Evolutionary conservation across 1,140 invertebrate genomes (phyloP).

Genomic region (Colletes latitarsis): DNA sequence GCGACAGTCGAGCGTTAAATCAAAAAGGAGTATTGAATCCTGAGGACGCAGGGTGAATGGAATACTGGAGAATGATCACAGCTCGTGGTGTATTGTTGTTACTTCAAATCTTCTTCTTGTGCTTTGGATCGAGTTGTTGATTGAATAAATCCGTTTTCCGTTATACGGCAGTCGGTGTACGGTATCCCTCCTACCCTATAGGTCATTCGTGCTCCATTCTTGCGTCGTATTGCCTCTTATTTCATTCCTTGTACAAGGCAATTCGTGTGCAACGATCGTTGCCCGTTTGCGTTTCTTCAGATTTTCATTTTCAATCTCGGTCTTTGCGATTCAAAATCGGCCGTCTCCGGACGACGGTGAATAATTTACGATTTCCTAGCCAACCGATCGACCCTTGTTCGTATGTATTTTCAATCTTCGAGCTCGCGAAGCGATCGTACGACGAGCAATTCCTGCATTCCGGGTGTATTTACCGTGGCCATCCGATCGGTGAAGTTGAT

Average conservation of each 20-base stretch:
- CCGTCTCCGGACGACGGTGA: conserved; percentile 9
- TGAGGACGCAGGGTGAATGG: neutral
- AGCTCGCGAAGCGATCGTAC: conserved; percentile 11
- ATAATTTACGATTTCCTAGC: conserved; percentile 30
- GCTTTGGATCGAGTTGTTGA: neutral
- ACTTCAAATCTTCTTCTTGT: neutral
- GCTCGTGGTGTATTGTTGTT: conserved; percentile 11
- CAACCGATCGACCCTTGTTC: conserved; percentile 39
- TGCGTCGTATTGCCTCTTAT: conserved; percentile 36
- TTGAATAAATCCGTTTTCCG: conserved; percentile 43
- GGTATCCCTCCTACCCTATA: neutral
- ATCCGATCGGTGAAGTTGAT: conserved; percentile 39
- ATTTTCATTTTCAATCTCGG: conserved; percentile 35
- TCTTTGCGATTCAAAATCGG: conserved; percentile 38
- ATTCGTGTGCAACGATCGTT: neutral
- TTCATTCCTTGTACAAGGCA: conserved; percentile 27
- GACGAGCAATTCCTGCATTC: conserved; percentile 2
- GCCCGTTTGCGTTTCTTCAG: conserved; percentile 13
- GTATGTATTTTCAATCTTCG: conserved; percentile 46
- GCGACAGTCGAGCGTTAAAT: neutral
- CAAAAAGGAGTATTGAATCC: conserved; percentile 7
- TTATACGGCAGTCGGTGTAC: conserved; percentile 6
- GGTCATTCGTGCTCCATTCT: conserved; percentile 37
- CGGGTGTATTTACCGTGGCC: conserved; percentile 28
- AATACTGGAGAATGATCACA: neutral